phyloP scores from a whole-genome alignment of 2,888 invertebrate genomes.

The Podotricha telesiphe region DNA sequence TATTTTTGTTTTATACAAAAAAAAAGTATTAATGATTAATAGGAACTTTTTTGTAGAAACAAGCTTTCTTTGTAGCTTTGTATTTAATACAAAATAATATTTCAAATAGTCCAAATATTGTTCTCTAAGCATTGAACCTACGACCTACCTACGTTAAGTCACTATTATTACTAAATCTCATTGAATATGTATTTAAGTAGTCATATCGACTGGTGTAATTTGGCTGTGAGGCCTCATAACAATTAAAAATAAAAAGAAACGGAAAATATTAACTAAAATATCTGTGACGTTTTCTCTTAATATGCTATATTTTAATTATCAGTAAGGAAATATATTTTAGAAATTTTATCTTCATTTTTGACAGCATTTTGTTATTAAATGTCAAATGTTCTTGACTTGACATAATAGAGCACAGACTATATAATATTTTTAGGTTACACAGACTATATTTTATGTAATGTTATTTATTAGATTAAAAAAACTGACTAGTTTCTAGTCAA shows the following conservation, averaged over 20 bases:
- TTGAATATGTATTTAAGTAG: neutral
- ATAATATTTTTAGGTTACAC: neutral
- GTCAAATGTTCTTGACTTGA: neutral
- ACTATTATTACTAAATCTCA: neutral
- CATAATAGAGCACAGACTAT: neutral
- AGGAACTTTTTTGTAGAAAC: slow-evolving; percentile 9
- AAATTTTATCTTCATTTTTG: neutral
- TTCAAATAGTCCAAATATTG: too few relatives aligned
- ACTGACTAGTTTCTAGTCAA: slow-evolving; percentile 14
- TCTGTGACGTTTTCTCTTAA: too few relatives aligned
- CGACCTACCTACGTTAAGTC: neutral
- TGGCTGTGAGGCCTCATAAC: too few relatives aligned
- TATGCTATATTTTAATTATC: too few relatives aligned
- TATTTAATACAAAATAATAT: too few relatives aligned
- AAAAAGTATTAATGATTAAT: neutral
- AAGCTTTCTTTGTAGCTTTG: neutral
- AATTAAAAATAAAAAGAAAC: too few relatives aligned
- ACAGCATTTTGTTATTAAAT: neutral
- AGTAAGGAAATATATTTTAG: too few relatives aligned
- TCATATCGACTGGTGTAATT: too few relatives aligned
- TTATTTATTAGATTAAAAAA: neutral
- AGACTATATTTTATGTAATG: too few relatives aligned
- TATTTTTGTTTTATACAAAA: too few relatives aligned
- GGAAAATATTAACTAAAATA: too few relatives aligned
- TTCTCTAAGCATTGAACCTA: neutral